A percentile compares a stretch with the other conserved stretches of the same genome.
phyloP scores from a whole-genome alignment of 2,113 vertebrate genomes.

The Myodes glareolus region DNA sequence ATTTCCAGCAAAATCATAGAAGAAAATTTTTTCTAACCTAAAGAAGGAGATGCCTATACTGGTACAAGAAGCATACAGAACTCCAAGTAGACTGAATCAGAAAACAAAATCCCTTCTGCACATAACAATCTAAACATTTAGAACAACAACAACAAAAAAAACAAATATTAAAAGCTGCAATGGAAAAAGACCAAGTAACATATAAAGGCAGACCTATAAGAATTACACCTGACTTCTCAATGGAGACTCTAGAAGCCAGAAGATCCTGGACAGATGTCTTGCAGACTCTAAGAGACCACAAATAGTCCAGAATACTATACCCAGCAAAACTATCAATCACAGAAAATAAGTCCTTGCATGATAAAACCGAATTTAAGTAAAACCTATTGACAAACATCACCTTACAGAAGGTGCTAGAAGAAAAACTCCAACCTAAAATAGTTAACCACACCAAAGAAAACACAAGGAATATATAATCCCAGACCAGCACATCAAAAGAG shows the following conservation, averaged over 20 bases:
- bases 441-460: background rate
- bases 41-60: background rate
- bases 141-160: background rate
- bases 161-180: background rate
- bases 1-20: background rate
- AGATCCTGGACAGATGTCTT: background rate
- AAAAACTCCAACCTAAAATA: background rate
- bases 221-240: background rate
- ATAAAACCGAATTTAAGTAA: background rate
- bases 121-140: background rate
- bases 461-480: background rate
- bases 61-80: background rate
- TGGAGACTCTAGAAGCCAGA: background rate
- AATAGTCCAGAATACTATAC: background rate
- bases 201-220: background rate
- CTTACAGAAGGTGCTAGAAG: background rate
- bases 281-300: background rate
- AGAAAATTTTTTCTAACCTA: background rate
- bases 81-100: background rate
- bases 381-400: background rate
- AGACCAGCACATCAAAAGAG: background rate
- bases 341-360: background rate
- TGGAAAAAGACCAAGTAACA: background rate
- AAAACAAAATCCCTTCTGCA: background rate
- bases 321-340: background rate